Evolutionary conservation across 2,113 vertebrate species (phyloP).

Genomic region (Mirounga angustirostris): DNA sequence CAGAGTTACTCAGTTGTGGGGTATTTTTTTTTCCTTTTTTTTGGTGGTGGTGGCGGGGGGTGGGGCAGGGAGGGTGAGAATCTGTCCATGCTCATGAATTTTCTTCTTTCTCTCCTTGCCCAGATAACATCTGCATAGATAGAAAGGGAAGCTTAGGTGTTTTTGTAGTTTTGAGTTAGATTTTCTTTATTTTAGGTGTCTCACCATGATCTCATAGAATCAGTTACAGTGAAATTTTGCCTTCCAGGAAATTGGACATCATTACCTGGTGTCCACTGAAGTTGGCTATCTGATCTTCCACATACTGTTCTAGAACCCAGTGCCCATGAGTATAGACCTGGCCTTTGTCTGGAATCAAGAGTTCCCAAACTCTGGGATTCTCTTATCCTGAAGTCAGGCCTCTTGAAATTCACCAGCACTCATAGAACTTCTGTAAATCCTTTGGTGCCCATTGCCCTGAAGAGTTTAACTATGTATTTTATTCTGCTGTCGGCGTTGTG

Average conservation of each 20-base stretch:
- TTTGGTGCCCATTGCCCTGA: neutral
- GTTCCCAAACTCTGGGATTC: neutral
- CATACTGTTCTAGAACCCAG: neutral
- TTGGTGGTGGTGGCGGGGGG: accelerated
- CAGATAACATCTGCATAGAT: neutral
- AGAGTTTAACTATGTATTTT: neutral
- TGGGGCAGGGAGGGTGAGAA: too few relatives aligned
- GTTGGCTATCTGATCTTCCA: neutral
- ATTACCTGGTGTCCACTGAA: neutral
- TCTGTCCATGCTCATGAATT: neutral
- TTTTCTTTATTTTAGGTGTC: neutral
- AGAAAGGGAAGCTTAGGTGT: neutral
- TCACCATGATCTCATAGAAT: neutral
- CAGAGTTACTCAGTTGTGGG: neutral
- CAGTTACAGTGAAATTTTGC: neutral
- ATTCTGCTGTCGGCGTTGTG: neutral
- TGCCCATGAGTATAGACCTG: neutral
- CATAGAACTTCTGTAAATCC: neutral
- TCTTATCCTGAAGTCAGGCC: neutral
- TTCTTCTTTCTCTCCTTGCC: neutral
- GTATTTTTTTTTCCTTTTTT: neutral
- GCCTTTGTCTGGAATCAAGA: neutral
- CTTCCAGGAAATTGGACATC: neutral
- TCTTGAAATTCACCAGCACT: neutral
- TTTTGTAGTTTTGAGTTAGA: neutral